Evolutionary conservation across 30 jellyfish, hydroid and myxozoan species (phyloP).

Genomic region (Hydractinia symbiolongicarpus): DNA sequence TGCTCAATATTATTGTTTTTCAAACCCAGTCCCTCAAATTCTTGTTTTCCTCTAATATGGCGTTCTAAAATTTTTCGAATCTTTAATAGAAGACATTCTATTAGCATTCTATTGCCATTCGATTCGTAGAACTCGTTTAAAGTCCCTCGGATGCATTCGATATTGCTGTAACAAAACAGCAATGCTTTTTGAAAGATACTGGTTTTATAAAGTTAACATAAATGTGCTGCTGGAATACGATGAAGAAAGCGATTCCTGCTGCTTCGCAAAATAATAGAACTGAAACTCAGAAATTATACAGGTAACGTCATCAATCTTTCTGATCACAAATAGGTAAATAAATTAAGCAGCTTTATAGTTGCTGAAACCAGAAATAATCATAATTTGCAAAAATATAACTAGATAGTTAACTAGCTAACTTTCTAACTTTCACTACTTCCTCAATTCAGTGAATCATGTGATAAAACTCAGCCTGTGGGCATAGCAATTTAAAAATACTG

Average conservation of each 20-base stretch:
- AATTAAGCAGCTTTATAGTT: too few relatives aligned
- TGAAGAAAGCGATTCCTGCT: constrained; percentile 36
- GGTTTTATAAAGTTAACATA: constrained; percentile 14
- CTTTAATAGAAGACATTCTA: constrained; percentile 19
- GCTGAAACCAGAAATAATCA: too few relatives aligned
- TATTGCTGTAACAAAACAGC: constrained; percentile 12
- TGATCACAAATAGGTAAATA: too few relatives aligned
- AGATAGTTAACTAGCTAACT: too few relatives aligned
- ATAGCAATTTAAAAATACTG: too few relatives aligned
- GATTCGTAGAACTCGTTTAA: constrained; percentile 11
- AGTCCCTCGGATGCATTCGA: neutral
- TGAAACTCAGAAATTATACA: constrained; percentile 29
- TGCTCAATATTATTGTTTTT: constrained; percentile 16
- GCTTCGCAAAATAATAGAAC: constrained; percentile 24
- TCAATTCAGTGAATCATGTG: too few relatives aligned
- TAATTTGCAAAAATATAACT: too few relatives aligned
- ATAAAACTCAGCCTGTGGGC: too few relatives aligned
- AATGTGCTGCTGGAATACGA: constrained; percentile 33
- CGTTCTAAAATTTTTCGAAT: constrained; percentile 20
- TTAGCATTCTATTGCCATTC: constrained; percentile 6
- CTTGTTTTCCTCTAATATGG: constrained; percentile 30
- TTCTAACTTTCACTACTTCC: too few relatives aligned
- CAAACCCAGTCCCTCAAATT: constrained; percentile 15
- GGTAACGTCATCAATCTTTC: neutral
- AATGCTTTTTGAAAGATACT: constrained; percentile 17